Conservation (phyloP, 2,888 invertebrate species). For the Spodoptera picta region DNA sequence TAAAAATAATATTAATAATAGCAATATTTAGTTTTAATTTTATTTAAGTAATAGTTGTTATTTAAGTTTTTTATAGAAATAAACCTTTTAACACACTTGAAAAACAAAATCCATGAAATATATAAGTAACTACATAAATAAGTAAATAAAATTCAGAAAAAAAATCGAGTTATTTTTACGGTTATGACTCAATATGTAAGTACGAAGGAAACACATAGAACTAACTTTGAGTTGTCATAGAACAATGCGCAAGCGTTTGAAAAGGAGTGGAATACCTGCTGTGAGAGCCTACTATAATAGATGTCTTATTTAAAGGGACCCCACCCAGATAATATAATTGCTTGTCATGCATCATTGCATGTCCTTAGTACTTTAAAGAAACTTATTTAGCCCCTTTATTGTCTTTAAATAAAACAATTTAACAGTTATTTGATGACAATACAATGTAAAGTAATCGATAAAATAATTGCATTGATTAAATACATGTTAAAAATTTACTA, state of each 20-base stretch:
- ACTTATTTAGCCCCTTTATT: not conserved
- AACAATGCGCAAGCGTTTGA: conserved; percentile 36
- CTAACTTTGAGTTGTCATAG: not conserved
- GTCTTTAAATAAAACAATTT: not conserved
- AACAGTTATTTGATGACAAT: too few species aligned
- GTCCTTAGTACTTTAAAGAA: conserved; percentile 11
- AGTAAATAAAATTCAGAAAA: too few species aligned
- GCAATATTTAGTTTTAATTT: too few species aligned
- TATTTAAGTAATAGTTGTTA: too few species aligned
- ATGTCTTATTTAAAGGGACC: conserved; percentile 11
- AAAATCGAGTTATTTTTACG: too few species aligned
- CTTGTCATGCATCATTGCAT: too few species aligned
- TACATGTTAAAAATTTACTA: too few species aligned
- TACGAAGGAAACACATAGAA: conserved; percentile 13
- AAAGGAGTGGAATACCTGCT: conserved; percentile 41
- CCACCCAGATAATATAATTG: conserved; percentile 9
- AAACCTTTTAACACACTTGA: too few species aligned
- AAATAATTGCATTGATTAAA: not conserved
- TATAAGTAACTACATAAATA: too few species aligned
- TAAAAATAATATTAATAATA: too few species aligned
- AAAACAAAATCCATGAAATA: too few species aligned
- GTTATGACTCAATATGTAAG: conserved; percentile 36
- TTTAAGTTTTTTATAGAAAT: too few species aligned
- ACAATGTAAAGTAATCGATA: not conserved
- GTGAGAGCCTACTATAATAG: conserved; percentile 25